Conservation (phyloP, 2,113 vertebrate species). For the Macrotis lagotis region DNA sequence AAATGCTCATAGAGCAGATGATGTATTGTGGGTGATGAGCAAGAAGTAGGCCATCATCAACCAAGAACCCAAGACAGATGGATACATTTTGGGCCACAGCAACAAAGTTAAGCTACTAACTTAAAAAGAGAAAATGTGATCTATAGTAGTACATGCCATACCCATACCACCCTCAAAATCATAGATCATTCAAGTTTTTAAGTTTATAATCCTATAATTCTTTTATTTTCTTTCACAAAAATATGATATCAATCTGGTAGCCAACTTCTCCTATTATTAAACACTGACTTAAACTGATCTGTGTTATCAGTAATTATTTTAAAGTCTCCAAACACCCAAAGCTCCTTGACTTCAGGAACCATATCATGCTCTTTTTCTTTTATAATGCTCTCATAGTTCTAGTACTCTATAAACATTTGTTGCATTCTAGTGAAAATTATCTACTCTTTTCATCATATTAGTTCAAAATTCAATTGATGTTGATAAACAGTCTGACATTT, state of each 20-base stretch:
- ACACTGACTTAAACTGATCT: background rate
- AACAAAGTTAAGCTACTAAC: background rate
- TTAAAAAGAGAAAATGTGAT: background rate
- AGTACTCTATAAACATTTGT: background rate
- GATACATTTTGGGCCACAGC: background rate
- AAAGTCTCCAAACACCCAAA: background rate
- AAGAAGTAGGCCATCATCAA: background rate
- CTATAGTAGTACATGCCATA: background rate
- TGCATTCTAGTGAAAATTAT: background rate
- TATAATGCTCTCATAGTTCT: background rate
- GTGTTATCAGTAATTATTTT: background rate
- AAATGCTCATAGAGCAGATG: background rate
- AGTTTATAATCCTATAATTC: background rate
- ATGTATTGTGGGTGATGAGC: background rate
- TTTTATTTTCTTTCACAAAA: background rate
- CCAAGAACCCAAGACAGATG: background rate
- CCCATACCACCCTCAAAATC: background rate
- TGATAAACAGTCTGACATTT: background rate
- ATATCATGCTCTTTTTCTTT: background rate
- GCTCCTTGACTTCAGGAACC: background rate
- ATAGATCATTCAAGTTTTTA: background rate
- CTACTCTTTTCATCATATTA: background rate
- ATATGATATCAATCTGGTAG: background rate
- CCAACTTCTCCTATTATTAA: background rate
- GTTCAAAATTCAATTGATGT: background rate